A percentile compares a stretch with the other conserved stretches of the same genome.
Conservation (phyloP, 2,888 invertebrate genomes). For the Hirtodrosophila alboralis region DNA sequence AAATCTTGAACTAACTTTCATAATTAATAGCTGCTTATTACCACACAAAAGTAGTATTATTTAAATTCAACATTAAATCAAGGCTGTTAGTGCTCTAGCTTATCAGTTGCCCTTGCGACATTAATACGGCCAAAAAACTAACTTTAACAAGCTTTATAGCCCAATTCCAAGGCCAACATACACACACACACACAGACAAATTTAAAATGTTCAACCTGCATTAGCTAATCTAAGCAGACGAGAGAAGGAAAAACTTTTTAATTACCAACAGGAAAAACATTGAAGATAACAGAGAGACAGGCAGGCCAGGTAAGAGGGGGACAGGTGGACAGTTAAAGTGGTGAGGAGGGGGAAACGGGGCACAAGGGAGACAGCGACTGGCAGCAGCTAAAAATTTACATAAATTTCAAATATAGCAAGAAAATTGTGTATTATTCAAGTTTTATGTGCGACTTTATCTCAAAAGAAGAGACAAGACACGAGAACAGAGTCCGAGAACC, state of each 20-base stretch:
- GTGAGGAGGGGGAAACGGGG: no score
- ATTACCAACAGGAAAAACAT: constrained; percentile 75
- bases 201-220: constrained; percentile 47
- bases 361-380: constrained; percentile 5
- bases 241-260: constrained; percentile 66
- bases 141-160: constrained; percentile 39
- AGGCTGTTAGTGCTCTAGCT: constrained; percentile 16
- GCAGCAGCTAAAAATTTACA: constrained; percentile 54
- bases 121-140: constrained; percentile 30
- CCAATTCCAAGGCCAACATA: constrained; percentile 48
- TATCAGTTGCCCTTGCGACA: constrained; percentile 36
- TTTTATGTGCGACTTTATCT: constrained; percentile 55
- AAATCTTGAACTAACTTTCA: constrained; percentile 9
- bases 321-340: not conserved
- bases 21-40: constrained; percentile 29
- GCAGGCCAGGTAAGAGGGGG: constrained; percentile 3
- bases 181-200: constrained; percentile 17
- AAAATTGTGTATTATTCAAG: constrained; percentile 46
- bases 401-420: constrained; percentile 73
- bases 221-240: constrained; percentile 65
- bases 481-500: constrained; percentile 18
- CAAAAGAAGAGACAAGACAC: constrained; percentile 2
- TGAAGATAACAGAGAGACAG: constrained; percentile 55
- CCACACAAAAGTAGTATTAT: constrained; percentile 17
- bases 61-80: constrained; percentile 13